Evolutionary conservation across 2,113 vertebrate genomes (phyloP).

Genomic region (Caloenas nicobarica): DNA sequence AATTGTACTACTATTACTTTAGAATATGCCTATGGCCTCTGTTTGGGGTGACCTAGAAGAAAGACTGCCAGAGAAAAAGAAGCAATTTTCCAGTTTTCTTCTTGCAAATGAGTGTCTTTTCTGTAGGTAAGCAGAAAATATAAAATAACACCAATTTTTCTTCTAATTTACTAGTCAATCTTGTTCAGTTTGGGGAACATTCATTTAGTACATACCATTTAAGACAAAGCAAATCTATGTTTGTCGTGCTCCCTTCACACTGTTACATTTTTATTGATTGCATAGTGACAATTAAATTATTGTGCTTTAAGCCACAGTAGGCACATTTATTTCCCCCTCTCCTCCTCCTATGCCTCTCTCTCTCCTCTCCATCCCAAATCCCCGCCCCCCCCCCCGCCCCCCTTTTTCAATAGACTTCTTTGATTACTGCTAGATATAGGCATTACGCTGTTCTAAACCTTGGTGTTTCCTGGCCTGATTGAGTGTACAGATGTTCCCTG

Average conservation of each 20-base stretch:
- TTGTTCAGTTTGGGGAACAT: constrained; percentile 39
- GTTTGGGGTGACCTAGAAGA: constrained; percentile 18
- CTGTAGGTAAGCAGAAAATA: constrained; percentile 52
- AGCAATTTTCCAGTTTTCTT: constrained; percentile 23
- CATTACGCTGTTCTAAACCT: constrained; percentile 37
- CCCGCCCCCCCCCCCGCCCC: neutral
- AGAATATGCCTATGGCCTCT: neutral
- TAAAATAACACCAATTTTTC: constrained; percentile 60
- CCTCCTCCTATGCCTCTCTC: neutral
- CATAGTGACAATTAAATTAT: constrained; percentile 58
- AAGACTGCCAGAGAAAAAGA: neutral
- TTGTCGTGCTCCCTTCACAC: constrained; percentile 10
- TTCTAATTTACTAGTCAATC: constrained; percentile 63
- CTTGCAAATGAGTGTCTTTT: constrained; percentile 21
- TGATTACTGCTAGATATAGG: constrained; percentile 37
- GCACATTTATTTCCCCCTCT: neutral
- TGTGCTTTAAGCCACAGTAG: constrained; percentile 41
- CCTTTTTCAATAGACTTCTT: constrained; percentile 27
- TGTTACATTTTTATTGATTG: constrained; percentile 55
- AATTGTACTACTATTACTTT: neutral
- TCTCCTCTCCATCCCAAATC: rapidly evolving
- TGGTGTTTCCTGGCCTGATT: constrained; percentile 19
- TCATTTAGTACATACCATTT: constrained; percentile 34
- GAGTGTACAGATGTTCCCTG: neutral
- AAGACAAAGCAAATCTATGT: constrained; percentile 55